Evolutionary conservation across 2,113 vertebrate genomes (phyloP), one percentile per base, ranked within the genome.

Genomic region (Silurus glanis): DNA sequence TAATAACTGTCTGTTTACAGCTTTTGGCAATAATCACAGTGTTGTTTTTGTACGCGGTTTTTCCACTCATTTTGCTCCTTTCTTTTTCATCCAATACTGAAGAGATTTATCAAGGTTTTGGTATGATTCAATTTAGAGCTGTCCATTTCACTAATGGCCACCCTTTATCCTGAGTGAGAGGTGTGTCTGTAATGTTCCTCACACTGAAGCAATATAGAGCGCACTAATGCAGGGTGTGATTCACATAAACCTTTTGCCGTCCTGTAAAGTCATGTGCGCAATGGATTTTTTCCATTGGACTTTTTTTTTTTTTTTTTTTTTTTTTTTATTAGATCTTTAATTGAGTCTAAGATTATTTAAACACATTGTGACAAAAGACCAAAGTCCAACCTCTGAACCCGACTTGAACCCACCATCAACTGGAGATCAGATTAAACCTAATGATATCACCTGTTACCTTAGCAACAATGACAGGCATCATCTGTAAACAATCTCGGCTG

Each of bases 1-100:
- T 83, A 69, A 82, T 80, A 80, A 78, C 71, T 17, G 69, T 80
- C 85, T 37, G 51, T 84, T 47, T 76, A 72, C 74, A 16, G n/a
- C 69, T 53, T 67, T 45, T 8, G 28, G 45, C 58, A 74, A 75
- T 61, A 64, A 51, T 85, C 25, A 25, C 47, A 19, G 9, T 61
- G 66, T n/a, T 75, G 25, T 81, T 75, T 74, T 82, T 72, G 8
- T 21, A 61, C 19, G 28, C 23, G 21, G 85, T 53, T 47, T 58
- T 76, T 66, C 17, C 71, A 49, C 25, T 64, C 66, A n/a, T 55
- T 53, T 82, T 64, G 23, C 28, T 47, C 75, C 17, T 16, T 53
- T 64, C 49, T 16, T 64, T 47, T 78, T 51, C 67, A 37, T 47
- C n/a, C 17, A 3, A 58, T 23, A 83, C 61, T 55, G 61, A 25